Evolutionary conservation across 2,113 vertebrate species (phyloP).

Genomic region (Perca flavescens): DNA sequence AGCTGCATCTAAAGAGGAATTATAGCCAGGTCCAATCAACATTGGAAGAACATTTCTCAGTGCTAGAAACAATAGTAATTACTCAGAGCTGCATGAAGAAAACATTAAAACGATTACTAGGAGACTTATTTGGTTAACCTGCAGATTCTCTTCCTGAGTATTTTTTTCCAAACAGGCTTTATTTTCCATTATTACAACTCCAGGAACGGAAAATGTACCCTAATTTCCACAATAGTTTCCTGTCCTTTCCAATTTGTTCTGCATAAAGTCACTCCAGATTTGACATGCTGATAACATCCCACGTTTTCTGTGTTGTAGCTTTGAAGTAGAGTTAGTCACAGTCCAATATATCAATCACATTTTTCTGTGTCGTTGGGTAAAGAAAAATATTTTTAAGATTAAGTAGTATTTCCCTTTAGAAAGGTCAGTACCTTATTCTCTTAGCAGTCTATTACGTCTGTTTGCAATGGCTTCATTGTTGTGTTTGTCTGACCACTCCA

Average conservation of each 20-base stretch:
- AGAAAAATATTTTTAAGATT: slow-evolving; percentile 8
- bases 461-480: slow-evolving; percentile 35
- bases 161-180: neutral
- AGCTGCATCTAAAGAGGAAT: slow-evolving; percentile 5
- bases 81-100: neutral
- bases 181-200: slow-evolving; percentile 25
- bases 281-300: slow-evolving; percentile 16
- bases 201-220: slow-evolving; percentile 19
- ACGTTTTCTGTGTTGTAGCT: neutral
- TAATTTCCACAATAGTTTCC: slow-evolving; percentile 46
- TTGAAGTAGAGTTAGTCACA: neutral
- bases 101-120: slow-evolving; percentile 4
- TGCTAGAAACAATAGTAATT: slow-evolving; percentile 11
- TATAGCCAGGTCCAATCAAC: neutral
- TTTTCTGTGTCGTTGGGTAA: neutral
- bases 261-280: slow-evolving; percentile 28
- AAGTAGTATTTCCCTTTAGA: slow-evolving; percentile 13
- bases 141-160: neutral
- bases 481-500: slow-evolving; percentile 42
- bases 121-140: slow-evolving; percentile 8
- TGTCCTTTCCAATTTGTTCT: slow-evolving; percentile 11
- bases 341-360: neutral
- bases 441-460: slow-evolving; percentile 6
- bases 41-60: neutral
- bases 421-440: neutral